Conservation (phyloP, 2,888 invertebrate genomes). For the Himalopsyche anomala region DNA sequence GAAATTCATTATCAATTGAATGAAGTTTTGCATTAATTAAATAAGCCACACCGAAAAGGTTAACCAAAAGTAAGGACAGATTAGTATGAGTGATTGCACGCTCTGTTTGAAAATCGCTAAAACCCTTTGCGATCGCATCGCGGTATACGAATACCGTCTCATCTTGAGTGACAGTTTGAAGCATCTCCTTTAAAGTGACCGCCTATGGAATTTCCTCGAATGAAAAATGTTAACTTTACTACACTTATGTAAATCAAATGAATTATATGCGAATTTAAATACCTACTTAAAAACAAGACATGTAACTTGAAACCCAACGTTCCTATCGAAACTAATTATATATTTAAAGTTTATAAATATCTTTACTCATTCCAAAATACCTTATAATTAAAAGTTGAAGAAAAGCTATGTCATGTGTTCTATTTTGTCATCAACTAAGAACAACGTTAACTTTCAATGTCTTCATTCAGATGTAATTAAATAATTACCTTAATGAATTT, state of each 20-base stretch:
- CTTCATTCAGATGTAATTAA: no score
- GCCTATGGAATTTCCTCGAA: neutral
- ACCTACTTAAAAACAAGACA: neutral
- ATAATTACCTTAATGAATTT: no score
- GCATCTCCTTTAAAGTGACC: slow-evolving; percentile 24
- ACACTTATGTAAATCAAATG: neutral
- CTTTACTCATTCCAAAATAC: no score
- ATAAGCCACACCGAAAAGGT: neutral
- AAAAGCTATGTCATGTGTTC: no score
- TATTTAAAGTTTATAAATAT: no score
- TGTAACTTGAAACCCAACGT: no score
- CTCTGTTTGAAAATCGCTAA: slow-evolving; percentile 8
- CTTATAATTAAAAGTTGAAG: no score
- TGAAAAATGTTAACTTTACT: neutral
- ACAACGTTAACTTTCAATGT: no score
- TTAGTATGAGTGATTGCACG: slow-evolving; percentile 41
- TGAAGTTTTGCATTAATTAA: neutral
- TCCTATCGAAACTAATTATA: no score
- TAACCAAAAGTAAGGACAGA: neutral
- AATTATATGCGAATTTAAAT: neutral
- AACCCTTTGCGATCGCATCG: slow-evolving; percentile 40
- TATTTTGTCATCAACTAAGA: no score
- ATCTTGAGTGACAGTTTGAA: slow-evolving; percentile 32
- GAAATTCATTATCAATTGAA: neutral
- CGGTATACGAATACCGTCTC: slow-evolving; percentile 34